A percentile compares a stretch with the other conserved stretches of the same genome.
Evolutionary conservation across 2,113 vertebrate species (phyloP).

Genomic region (Epinephelus moara): DNA sequence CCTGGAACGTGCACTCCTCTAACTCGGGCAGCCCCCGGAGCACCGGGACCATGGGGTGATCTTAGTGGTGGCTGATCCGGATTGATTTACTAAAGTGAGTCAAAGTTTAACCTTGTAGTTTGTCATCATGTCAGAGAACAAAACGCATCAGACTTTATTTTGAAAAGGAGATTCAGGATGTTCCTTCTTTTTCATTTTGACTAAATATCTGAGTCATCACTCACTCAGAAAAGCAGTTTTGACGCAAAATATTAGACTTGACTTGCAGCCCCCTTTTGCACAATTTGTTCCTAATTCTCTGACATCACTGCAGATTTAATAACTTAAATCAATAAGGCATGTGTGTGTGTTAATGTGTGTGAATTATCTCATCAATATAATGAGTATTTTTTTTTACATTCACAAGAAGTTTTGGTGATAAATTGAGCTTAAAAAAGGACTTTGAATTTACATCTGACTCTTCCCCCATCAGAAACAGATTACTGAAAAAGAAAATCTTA

Average conservation of each 20-base stretch:
- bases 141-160: background rate
- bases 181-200: conserved; percentile 35
- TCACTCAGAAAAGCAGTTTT: conserved; percentile 29
- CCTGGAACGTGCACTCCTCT: conserved; percentile 82
- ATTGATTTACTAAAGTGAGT: background rate
- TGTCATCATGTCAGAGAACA: background rate
- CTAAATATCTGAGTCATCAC: background rate
- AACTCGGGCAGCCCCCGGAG: conserved; percentile 81
- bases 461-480: background rate
- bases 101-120: conserved; percentile 10
- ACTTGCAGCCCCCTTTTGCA: conserved; percentile 63
- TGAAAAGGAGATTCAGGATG: background rate
- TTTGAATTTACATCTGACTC: background rate
- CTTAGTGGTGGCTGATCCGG: background rate
- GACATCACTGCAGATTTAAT: background rate
- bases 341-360: background rate
- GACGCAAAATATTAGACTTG: conserved; percentile 36
- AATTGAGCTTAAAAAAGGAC: background rate
- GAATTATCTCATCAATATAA: background rate
- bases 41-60: conserved; percentile 69
- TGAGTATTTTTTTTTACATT: background rate
- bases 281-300: conserved; percentile 32
- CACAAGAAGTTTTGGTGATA: background rate
- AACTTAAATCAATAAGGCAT: background rate
- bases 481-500: background rate